Conservation (phyloP, 2,113 vertebrate genomes). For the Trichomycterus rosablanca region DNA sequence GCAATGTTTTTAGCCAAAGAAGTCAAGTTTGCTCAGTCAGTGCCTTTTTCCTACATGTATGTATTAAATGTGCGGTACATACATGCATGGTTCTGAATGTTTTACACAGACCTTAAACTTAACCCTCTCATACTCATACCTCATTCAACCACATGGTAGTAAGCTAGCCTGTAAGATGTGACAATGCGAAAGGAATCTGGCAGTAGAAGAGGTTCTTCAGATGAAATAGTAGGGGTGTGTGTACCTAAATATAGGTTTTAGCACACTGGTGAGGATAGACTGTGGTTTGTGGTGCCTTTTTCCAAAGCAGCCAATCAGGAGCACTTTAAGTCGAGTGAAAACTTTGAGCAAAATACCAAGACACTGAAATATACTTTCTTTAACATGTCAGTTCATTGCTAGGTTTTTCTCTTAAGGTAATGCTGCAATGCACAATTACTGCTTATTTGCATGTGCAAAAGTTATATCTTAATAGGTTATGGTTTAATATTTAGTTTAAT, state of each 20-base stretch:
- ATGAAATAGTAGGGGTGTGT: not conserved
- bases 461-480: too few species aligned
- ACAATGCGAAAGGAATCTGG: not conserved
- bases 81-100: slow-evolving; percentile 22
- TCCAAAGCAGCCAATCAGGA: slow-evolving; percentile 33
- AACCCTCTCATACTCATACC: not conserved
- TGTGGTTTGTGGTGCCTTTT: slow-evolving; percentile 35
- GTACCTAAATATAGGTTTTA: not conserved
- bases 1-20: slow-evolving; percentile 15
- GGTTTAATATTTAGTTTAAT: too few species aligned
- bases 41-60: slow-evolving; percentile 27
- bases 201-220: not conserved
- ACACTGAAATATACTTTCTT: not conserved
- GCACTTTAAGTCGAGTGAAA: slow-evolving; percentile 35
- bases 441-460: too few species aligned
- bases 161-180: not conserved
- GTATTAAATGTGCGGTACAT: not conserved
- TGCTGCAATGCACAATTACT: too few species aligned
- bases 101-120: not conserved
- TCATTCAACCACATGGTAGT: slow-evolving; percentile 6
- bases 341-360: not conserved
- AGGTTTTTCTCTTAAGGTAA: too few species aligned
- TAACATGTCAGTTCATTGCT: not conserved
- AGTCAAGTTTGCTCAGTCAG: slow-evolving; percentile 10
- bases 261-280: not conserved